Percentiles rank a stretch among this genome's conserved stretches.
These are phyloP conservation scores for Drosophila saltans DNA, from an alignment of 1,140 invertebrate species.

Conservation along the genomic window DNA sequence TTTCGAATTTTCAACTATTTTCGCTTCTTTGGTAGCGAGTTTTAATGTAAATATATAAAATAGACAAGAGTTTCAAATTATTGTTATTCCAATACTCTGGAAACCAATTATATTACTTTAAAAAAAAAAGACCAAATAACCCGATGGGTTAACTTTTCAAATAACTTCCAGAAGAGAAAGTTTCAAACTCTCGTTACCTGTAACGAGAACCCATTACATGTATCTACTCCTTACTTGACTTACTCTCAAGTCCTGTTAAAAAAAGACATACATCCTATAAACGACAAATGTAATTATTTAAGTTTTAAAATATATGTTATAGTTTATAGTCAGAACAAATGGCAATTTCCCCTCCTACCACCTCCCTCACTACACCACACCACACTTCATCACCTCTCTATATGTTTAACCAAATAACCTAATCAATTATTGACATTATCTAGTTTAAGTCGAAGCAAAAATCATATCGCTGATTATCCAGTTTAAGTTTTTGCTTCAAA, in stretches of 20 bases:
- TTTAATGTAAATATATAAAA: background rate
- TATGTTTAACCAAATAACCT: constrained; percentile 8
- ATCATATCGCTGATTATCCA: constrained; percentile 38
- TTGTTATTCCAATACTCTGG: background rate
- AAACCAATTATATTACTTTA: background rate
- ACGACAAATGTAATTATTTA: too few relatives aligned
- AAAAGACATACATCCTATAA: too few relatives aligned
- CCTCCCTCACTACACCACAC: background rate
- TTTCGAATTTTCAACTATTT: background rate
- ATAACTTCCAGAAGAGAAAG: too few relatives aligned
- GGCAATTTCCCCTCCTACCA: constrained; percentile 2
- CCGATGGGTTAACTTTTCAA: too few relatives aligned
- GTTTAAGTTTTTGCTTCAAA: constrained; percentile 40
- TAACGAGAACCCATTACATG: too few relatives aligned
- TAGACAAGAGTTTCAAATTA: background rate
- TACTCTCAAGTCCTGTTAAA: too few relatives aligned
- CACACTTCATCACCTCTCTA: constrained; percentile 7
- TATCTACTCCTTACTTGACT: too few relatives aligned
- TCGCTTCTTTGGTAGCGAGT: too few relatives aligned
- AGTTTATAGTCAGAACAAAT: constrained; percentile 7
- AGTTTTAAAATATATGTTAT: too few relatives aligned
- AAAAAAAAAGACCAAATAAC: too few relatives aligned
- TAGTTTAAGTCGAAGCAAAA: constrained; percentile 50
- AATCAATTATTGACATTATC: constrained; percentile 43
- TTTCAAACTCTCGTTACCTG: too few relatives aligned